Conservation (phyloP, 2,797 vertebrate genomes). For the Artibeus jamaicensis region DNA sequence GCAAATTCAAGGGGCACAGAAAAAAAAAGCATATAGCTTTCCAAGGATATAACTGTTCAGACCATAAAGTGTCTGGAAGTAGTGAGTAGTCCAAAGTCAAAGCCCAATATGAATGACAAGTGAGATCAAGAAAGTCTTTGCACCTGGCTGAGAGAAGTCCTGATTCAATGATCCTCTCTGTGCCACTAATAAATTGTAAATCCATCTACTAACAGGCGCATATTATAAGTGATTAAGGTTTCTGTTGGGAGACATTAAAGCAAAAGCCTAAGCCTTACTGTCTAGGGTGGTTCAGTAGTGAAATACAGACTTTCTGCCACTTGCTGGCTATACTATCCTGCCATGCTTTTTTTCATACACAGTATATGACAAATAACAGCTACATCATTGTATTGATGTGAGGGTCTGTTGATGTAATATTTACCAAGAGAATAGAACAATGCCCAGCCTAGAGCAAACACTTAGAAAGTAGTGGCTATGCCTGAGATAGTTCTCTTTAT, state of each 20-base stretch:
- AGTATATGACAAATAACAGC: not conserved
- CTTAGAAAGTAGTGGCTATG: not conserved
- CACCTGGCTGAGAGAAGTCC: not conserved
- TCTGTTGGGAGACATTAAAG: not conserved
- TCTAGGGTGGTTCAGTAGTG: not conserved
- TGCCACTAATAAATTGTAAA: not conserved
- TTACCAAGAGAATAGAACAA: not conserved
- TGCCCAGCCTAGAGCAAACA: not conserved
- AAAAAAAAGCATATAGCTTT: not conserved
- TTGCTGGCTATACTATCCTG: not conserved
- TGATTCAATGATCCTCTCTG: not conserved
- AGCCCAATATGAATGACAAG: not conserved
- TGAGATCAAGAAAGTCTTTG: not conserved
- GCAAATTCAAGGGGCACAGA: not conserved
- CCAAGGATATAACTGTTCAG: not conserved
- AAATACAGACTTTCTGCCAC: not conserved
- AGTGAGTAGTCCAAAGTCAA: not conserved
- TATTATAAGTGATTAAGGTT: not conserved
- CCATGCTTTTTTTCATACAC: not conserved
- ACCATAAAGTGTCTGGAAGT: not conserved
- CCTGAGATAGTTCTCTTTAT: not conserved
- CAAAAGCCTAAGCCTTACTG: not conserved
- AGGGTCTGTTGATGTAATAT: not conserved
- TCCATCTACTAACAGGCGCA: not conserved
- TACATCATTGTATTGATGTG: not conserved